phyloP scores from a whole-genome alignment of 2,797 vertebrate species.

The Carapus acus region DNA sequence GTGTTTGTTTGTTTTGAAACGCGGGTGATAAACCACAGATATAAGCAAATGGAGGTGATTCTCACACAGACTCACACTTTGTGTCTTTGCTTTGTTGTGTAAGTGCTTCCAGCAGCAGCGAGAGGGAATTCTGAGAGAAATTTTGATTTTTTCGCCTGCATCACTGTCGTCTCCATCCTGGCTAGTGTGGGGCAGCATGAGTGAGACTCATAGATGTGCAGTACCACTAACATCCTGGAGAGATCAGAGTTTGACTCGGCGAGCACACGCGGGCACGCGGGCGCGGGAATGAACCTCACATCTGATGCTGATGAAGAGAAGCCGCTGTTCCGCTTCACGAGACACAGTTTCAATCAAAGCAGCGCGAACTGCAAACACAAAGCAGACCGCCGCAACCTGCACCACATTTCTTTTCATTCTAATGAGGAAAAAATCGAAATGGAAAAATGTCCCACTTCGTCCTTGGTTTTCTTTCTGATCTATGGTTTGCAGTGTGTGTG shows the following conservation, averaged over 20 bases:
- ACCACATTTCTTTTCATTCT: too few species aligned
- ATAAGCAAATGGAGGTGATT: background rate
- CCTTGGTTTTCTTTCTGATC: background rate
- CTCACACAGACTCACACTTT: background rate
- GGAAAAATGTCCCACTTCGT: too few species aligned
- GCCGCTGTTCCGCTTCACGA: slow-evolving; percentile 28
- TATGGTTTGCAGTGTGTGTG: background rate
- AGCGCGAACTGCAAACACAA: too few species aligned
- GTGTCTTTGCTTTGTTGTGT: slow-evolving; percentile 3
- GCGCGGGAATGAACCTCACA: too few species aligned
- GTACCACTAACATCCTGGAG: slow-evolving; percentile 28
- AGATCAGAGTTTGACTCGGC: slow-evolving; percentile 37
- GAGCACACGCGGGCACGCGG: slow-evolving; percentile 7
- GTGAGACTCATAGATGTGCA: slow-evolving; percentile 7
- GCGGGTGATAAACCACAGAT: slow-evolving; percentile 7
- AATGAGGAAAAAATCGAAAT: too few species aligned
- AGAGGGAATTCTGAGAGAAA: background rate
- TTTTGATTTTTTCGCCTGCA: background rate
- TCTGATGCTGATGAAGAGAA: slow-evolving; percentile 20
- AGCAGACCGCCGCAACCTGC: too few species aligned
- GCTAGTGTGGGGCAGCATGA: too few species aligned
- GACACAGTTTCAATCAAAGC: slow-evolving; percentile 31
- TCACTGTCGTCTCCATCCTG: too few species aligned
- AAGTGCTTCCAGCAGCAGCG: background rate
- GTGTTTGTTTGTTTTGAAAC: slow-evolving; percentile 14